A percentile compares a stretch with the other conserved stretches of the same genome.
Evolutionary conservation across 2,113 vertebrate species (phyloP).

Genomic region (Ciconia boyciana): DNA sequence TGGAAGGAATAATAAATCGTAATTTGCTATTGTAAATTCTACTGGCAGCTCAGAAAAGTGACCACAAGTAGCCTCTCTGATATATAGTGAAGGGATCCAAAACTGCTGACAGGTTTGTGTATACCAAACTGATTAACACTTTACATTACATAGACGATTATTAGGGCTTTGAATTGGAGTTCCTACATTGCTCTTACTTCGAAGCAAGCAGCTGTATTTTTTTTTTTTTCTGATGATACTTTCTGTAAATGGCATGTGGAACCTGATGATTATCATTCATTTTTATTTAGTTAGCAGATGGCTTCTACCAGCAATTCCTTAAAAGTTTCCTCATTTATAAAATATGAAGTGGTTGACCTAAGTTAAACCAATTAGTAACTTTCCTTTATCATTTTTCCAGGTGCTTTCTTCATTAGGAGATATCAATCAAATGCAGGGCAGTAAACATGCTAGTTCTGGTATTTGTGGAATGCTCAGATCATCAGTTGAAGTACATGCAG

Average conservation of each 20-base stretch:
- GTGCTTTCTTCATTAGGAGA: slow-evolving; percentile 62
- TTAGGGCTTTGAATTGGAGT: neutral
- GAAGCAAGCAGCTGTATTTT: neutral
- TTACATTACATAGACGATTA: neutral
- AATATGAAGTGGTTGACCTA: slow-evolving; percentile 58
- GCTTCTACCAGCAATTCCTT: slow-evolving; percentile 44
- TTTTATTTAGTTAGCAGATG: slow-evolving; percentile 58
- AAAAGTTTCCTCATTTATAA: slow-evolving; percentile 63
- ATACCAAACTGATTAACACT: neutral
- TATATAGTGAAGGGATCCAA: neutral
- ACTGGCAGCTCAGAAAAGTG: neutral
- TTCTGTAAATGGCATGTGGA: neutral
- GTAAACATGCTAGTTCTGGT: slow-evolving; percentile 56
- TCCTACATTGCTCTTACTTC: neutral
- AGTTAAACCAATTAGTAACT: slow-evolving; percentile 67
- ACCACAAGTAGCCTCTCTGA: neutral
- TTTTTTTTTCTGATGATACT: neutral
- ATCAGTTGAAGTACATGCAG: slow-evolving; percentile 41
- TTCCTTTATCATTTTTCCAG: slow-evolving; percentile 61
- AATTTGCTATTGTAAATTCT: slow-evolving; percentile 18
- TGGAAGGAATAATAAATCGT: neutral
- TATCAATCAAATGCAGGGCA: slow-evolving; percentile 58
- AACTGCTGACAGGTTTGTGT: neutral
- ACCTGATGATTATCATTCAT: slow-evolving; percentile 35
- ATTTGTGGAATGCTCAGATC: slow-evolving; percentile 59